Conservation (phyloP, 2,888 invertebrate genomes). For the Prionchulus punctatus region DNA sequence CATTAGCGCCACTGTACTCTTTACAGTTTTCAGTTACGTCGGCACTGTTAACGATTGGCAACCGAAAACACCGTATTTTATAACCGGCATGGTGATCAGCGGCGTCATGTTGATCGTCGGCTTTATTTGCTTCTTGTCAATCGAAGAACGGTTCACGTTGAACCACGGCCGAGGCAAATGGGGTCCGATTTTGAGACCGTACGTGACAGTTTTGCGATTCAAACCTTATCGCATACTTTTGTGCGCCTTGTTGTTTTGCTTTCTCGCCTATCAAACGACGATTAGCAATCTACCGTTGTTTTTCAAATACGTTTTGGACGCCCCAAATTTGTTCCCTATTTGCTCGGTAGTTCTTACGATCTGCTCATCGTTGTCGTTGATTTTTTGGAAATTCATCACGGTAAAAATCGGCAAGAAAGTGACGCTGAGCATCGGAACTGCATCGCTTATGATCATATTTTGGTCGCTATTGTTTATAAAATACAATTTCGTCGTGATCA, state of each 20-base stretch:
- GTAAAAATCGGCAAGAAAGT: background rate
- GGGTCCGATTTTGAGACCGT: too few relatives aligned
- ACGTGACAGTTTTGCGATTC: background rate
- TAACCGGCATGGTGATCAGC: background rate
- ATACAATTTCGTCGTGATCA: background rate
- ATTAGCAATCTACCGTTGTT: conserved; percentile 2
- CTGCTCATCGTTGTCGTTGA: background rate
- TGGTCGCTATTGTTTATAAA: background rate
- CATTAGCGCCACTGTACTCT: background rate
- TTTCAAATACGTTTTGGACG: conserved; percentile 2
- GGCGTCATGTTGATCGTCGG: background rate
- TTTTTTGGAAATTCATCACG: background rate
- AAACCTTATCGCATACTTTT: background rate
- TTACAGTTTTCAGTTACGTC: background rate
- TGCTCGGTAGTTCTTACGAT: background rate
- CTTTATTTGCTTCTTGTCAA: background rate
- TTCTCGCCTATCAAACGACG: background rate
- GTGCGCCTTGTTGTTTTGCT: background rate
- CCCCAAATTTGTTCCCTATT: background rate
- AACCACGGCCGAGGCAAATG: background rate
- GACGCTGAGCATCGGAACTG: background rate
- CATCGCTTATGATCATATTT: background rate
- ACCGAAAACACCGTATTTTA: background rate
- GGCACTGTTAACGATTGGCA: background rate
- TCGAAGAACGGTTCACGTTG: background rate